Base-by-base conservation (phyloP, 2,797 vertebrate species). In the Melanogrammus aeglefinus region DNA sequence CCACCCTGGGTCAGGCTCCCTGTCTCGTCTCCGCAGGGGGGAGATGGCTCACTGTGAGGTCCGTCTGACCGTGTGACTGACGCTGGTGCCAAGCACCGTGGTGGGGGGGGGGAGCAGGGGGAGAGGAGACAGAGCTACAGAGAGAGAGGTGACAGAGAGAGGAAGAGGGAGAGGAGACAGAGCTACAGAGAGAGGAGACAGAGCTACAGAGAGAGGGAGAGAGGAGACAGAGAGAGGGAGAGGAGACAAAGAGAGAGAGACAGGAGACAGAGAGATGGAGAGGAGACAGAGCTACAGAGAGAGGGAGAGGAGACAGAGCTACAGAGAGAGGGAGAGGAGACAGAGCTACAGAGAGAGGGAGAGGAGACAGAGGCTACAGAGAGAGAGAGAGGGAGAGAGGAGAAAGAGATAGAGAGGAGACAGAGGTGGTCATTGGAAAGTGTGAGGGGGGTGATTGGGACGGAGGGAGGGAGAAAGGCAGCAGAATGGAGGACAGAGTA, bases 21-120 rank as follows among this genome's bases (percentile, higher is more conserved):
- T 75, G 86, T 79, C 82, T 87, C 82, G 79, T 91, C 89, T 88
- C 90, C 79, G 72, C 79, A 72, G 72, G 78, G 75, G 88, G 90
- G 81, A 91, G 89, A 88, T 82, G 89, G 92, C 90, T 94, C 92
- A 93, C 92, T 90, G 87, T 90, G 88, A 89, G 91, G 90, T 92
- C 92, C 91, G 91, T 92, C 90, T 94, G 89, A 92, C 90, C 90
- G 75, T 86, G 87, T 86, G 87, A 91, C 88, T 87, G 89, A 86
- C 89, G 77, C 79, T 77, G 83, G 86, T 92, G 92, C 92, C 93
- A 93, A 93, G 88, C 85, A 78, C 90, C 87, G 83, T 77, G 8
- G 90, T 90, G 69, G 12, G 27, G 12, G 27, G 29, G 69, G 14
- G 29, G 69, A 13, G 69, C 9, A 70, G 69, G 4, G 69, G 27